Evolutionary conservation across 2,888 invertebrate genomes (phyloP).

Genomic region (Mesoligia furuncula): DNA sequence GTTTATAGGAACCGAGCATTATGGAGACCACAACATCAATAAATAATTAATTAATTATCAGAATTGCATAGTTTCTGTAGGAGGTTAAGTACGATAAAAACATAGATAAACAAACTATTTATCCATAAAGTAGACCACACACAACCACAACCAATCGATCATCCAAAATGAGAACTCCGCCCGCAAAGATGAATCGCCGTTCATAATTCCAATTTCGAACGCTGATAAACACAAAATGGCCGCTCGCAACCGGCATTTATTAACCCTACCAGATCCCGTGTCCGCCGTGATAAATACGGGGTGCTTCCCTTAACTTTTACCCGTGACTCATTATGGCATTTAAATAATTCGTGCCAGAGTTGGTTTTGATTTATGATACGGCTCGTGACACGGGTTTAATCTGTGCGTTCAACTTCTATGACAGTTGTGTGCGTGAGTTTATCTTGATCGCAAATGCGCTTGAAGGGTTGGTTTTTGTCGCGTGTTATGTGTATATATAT

Average conservation of each 20-base stretch:
- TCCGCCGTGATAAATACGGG: constrained; percentile 86
- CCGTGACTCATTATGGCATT: constrained; percentile 90
- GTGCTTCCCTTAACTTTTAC: constrained; percentile 84
- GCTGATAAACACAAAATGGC: constrained; percentile 86
- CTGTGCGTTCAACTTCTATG: constrained; percentile 73
- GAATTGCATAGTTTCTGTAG: background rate
- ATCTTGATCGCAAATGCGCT: constrained; percentile 70
- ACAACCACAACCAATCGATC: constrained; percentile 69
- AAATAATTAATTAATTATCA: background rate
- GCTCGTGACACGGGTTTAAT: constrained; percentile 81
- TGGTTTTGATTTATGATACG: constrained; percentile 87
- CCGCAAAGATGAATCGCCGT: constrained; percentile 80
- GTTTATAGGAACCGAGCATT: background rate
- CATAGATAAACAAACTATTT: constrained; percentile 18
- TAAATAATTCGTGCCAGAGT: constrained; percentile 88
- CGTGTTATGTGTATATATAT: constrained; percentile 14
- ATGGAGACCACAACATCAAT: background rate
- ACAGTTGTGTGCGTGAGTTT: constrained; percentile 70
- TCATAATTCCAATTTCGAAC: constrained; percentile 86
- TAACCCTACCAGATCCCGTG: constrained; percentile 86
- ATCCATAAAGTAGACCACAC: constrained; percentile 61
- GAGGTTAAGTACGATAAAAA: background rate
- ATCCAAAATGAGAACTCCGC: constrained; percentile 70
- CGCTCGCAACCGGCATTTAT: constrained; percentile 82
- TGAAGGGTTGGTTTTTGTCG: constrained; percentile 67